Evolutionary conservation across 1,140 invertebrate species (phyloP).

Genomic region (Octopus bimaculoides): DNA sequence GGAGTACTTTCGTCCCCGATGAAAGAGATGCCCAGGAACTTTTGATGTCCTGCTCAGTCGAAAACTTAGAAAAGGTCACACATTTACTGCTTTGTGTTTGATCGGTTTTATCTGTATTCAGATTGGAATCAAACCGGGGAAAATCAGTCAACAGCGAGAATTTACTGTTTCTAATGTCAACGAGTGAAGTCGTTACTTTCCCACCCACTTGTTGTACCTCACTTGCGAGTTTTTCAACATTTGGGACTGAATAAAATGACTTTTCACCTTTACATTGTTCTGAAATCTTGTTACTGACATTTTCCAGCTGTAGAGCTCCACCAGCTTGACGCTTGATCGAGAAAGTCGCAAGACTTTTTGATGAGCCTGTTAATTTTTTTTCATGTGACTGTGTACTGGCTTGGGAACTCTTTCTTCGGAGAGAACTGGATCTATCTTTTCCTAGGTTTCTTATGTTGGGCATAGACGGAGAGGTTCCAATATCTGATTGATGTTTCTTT

Average conservation of each 20-base stretch:
- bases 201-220: not conserved
- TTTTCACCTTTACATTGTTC: not conserved
- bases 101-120: not conserved
- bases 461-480: not conserved
- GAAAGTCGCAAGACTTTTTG: not conserved
- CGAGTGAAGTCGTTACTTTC: not conserved
- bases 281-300: conserved; percentile 7
- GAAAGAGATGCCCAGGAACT: not conserved
- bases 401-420: not conserved
- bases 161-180: not conserved
- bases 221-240: not conserved
- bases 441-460: not conserved
- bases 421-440: conserved; percentile 4
- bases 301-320: not conserved
- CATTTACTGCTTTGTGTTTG: not conserved
- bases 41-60: not conserved
- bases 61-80: not conserved
- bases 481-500: not conserved
- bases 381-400: not conserved
- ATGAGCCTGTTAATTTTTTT: not conserved
- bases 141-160: not conserved
- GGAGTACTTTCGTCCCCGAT: not conserved
- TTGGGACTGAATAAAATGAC: not conserved
- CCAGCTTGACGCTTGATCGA: not conserved
- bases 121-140: not conserved